Evolutionary conservation across 2,888 invertebrate species (phyloP), one percentile per base, ranked within the genome.

Genomic region (Xestobium rufovillosum): DNA sequence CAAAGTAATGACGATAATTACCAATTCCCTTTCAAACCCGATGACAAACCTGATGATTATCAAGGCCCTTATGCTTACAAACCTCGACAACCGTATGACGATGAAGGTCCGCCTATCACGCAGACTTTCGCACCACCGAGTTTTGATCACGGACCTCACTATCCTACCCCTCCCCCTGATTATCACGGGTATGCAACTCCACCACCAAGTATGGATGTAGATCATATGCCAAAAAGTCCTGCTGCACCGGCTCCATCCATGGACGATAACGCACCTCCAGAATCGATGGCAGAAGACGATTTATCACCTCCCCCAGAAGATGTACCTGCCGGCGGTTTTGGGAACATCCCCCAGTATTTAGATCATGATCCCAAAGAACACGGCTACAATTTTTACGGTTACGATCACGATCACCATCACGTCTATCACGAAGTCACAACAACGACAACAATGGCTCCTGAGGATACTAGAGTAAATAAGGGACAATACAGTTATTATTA

Each of bases 401-500:
- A 64, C 41, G 58, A 63, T 38, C 66, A 54, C 36, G 62, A 56
- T 35, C 59, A 65, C 39, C 64, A 68, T 42, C 60, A 60, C 17
- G 53, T 65, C 30, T 66, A 66, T 41, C 64, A 66, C 42, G 61
- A 66, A 52, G 48, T 38, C 59, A 60, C 50, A 48, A 58, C 67
- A 1, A 53, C 68, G 42, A 50, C 71, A 1, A 68, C 70, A 8
- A 66, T 71, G 2, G 70, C 68, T 2, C 66, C 67, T 1, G 73
- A 74, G 57, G 70, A 66, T 52, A 71, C 75, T 48, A 68, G 76
- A 58, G 75, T 74, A 4, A 76, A 73, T 52, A 70, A 70, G 48
- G 70, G 67, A 57, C 65, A 65, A 38, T 81, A 78, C 67, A 81
- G 81, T 56, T 83, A 83, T 59, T 83, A 83, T 53, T 82, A 78